Evolutionary conservation across 37 sponge, comb jelly and placozoan genomes (phyloP).

Genomic region (Axinella damicornis): DNA sequence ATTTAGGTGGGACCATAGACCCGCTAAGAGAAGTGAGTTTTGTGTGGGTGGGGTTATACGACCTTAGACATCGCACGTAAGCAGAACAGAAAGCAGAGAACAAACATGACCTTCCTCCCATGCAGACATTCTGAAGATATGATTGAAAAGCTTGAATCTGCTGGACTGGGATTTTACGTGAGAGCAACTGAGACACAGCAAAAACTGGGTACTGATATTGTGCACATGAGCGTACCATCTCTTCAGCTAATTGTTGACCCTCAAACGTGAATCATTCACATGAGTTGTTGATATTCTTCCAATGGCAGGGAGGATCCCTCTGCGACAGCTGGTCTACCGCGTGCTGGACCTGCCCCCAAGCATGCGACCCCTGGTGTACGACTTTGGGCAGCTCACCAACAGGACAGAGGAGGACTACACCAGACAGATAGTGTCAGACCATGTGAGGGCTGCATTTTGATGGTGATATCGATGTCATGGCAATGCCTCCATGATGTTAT

Average conservation of each 20-base stretch:
- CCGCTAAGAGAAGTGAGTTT: no score
- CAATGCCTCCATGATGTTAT: no score
- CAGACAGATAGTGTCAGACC: conserved; percentile 79
- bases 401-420: conserved; percentile 78
- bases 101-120: no score
- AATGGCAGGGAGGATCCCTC: conserved; percentile 77
- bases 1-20: no score
- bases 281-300: no score
- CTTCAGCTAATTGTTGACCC: background rate
- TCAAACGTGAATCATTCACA: no score
- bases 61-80: no score
- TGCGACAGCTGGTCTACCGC: conserved; percentile 93
- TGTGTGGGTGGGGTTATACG: no score
- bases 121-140: conserved; percentile 81
- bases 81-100: no score
- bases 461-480: no score
- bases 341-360: conserved; percentile 93
- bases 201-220: conserved; percentile 60
- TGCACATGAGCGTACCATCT: no score
- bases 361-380: conserved; percentile 93
- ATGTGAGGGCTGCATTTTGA: conserved; percentile 40
- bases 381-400: conserved; percentile 90
- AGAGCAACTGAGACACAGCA: conserved; percentile 44
- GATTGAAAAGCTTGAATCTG: conserved; percentile 85
- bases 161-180: conserved; percentile 89